These are phyloP conservation scores for Odontamblyopus rebecca DNA, from an alignment of 2,797 vertebrate genomes.

Conservation along the genomic window DNA sequence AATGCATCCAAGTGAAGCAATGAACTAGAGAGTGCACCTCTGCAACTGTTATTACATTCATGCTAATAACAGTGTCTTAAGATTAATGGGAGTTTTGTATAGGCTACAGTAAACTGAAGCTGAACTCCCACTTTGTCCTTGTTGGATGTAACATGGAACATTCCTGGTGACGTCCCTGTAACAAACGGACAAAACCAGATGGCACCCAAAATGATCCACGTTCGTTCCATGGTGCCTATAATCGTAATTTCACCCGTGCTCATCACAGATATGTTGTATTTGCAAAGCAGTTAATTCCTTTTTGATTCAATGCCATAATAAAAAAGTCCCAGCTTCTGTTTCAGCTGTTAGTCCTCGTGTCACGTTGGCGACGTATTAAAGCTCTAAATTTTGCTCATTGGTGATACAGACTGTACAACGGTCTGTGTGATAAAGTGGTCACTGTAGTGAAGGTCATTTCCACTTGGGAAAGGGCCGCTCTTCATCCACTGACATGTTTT, in stretches of 20 bases:
- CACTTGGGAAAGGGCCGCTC: slow-evolving; percentile 31
- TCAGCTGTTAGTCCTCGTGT: slow-evolving; percentile 45
- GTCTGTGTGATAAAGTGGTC: slow-evolving; percentile 48
- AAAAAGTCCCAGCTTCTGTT: slow-evolving; percentile 57
- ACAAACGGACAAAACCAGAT: neutral
- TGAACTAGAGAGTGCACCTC: too few species aligned
- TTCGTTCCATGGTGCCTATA: slow-evolving; percentile 32
- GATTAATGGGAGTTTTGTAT: too few species aligned
- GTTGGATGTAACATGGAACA: too few species aligned
- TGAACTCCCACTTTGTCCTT: too few species aligned
- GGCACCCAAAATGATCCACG: slow-evolving; percentile 46
- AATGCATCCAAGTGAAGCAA: too few species aligned
- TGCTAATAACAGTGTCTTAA: too few species aligned
- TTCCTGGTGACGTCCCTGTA: too few species aligned
- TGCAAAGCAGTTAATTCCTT: slow-evolving; percentile 64
- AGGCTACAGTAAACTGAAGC: too few species aligned
- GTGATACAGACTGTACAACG: slow-evolving; percentile 9
- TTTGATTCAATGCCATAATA: slow-evolving; percentile 64
- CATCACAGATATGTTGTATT: slow-evolving; percentile 61
- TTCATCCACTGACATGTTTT: slow-evolving; percentile 41
- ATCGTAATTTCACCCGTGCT: slow-evolving; percentile 52
- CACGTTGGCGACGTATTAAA: slow-evolving; percentile 57
- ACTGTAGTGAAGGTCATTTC: slow-evolving; percentile 47
- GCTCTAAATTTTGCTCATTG: slow-evolving; percentile 58
- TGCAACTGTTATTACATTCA: too few species aligned